Percentiles rank a stretch among this genome's conserved stretches.
phyloP scores from a whole-genome alignment of 2,113 vertebrate genomes.

The Ageneiosus marmoratus region DNA sequence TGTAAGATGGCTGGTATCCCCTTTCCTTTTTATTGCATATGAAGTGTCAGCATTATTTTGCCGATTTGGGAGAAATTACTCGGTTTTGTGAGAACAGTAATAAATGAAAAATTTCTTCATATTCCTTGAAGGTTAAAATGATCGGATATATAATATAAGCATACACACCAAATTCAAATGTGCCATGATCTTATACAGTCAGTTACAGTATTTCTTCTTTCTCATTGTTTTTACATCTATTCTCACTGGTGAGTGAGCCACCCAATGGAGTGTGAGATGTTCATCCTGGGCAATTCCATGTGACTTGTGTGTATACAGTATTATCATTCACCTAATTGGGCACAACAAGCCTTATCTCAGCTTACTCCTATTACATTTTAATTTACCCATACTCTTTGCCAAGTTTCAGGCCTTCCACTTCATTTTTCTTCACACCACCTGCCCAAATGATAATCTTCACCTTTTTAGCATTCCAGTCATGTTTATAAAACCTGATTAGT shows the following conservation, averaged over 20 bases:
- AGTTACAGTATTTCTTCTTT: neutral
- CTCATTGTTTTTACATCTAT: neutral
- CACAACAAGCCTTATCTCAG: slow-evolving; percentile 3
- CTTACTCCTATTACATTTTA: slow-evolving; percentile 9
- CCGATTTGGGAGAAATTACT: neutral
- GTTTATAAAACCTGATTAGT: neutral
- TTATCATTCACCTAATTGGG: neutral
- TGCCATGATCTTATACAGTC: neutral
- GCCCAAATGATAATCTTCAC: neutral
- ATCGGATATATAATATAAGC: neutral
- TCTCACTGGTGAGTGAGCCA: neutral
- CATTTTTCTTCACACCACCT: neutral
- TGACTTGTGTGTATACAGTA: neutral
- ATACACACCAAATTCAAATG: neutral
- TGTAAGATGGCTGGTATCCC: neutral
- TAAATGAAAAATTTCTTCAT: neutral
- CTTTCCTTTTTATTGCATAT: neutral
- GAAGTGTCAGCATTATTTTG: neutral
- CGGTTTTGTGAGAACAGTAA: neutral
- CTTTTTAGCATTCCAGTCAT: neutral
- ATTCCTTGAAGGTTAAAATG: neutral
- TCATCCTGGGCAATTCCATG: neutral
- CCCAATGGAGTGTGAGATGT: neutral
- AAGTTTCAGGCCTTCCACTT: neutral
- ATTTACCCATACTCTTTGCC: neutral